These are phyloP conservation scores for Galendromus occidentalis DNA, from an alignment of 1,140 invertebrate genomes.

Conservation along the genomic window DNA sequence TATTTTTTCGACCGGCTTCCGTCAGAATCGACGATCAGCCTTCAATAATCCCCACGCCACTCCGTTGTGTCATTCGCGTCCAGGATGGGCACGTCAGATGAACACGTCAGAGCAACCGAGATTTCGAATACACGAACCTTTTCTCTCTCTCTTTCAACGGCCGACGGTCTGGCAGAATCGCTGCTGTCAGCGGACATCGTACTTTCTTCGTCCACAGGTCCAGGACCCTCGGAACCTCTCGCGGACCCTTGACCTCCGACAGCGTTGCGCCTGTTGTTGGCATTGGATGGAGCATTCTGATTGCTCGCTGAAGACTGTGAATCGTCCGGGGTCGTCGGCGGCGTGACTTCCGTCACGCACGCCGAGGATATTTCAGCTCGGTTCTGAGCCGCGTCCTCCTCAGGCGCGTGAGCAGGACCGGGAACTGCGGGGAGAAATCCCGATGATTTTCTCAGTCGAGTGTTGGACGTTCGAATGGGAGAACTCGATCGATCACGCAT, in stretches of 20 bases:
- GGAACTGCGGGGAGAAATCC: not conserved
- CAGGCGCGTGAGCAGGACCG: not conserved
- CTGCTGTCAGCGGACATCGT: slow-evolving; percentile 5
- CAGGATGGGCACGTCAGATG: too few species aligned
- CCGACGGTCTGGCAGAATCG: not conserved
- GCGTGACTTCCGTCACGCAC: not conserved
- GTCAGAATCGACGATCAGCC: not conserved
- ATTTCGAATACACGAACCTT: not conserved
- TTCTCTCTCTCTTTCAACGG: not conserved
- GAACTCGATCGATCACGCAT: not conserved
- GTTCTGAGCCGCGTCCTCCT: not conserved
- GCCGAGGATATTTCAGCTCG: not conserved
- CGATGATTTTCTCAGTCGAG: not conserved
- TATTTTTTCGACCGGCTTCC: not conserved
- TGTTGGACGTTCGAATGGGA: not conserved
- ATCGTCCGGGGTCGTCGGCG: not conserved
- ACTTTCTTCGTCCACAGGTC: not conserved
- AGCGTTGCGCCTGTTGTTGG: not conserved
- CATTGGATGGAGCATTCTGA: not conserved
- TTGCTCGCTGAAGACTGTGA: not conserved
- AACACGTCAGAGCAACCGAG: not conserved
- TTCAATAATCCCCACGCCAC: not conserved
- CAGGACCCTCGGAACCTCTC: too few species aligned
- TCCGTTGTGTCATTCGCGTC: too few species aligned
- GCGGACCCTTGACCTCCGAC: too few species aligned